Percentiles rank a stretch among this genome's conserved stretches.
Conservation (phyloP, 2,888 invertebrate species). For the Rotaria macrura region DNA sequence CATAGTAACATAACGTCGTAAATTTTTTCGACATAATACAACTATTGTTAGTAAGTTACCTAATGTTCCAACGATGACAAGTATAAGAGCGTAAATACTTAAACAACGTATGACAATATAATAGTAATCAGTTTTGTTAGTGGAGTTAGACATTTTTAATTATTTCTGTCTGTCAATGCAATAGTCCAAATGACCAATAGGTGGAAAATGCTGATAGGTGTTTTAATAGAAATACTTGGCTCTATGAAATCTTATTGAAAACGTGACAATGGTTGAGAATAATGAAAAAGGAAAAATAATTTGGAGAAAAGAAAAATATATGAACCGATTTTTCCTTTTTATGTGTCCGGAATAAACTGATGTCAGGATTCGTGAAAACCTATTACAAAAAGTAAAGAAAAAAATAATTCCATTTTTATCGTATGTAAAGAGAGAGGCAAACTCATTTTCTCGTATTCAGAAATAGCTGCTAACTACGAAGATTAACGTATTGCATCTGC, state of each 20-base stretch:
- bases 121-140: background rate
- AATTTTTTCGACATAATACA: slow-evolving; percentile 18
- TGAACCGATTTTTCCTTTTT: too few relatives aligned
- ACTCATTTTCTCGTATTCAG: too few relatives aligned
- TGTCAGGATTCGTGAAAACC: too few relatives aligned
- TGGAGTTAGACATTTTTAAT: background rate
- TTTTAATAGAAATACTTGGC: background rate
- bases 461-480: background rate
- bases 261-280: background rate
- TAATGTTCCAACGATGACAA: slow-evolving; percentile 17
- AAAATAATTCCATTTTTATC: background rate
- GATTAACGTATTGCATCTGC: background rate
- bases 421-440: too few relatives aligned
- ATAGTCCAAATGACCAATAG: too few relatives aligned
- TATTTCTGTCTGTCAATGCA: too few relatives aligned
- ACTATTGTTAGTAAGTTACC: slow-evolving; percentile 28
- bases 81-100: background rate
- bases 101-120: background rate
- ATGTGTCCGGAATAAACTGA: too few relatives aligned
- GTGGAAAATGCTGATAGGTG: background rate
- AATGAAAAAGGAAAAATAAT: background rate
- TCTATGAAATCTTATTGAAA: background rate
- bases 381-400: too few relatives aligned
- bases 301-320: background rate
- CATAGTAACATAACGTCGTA: slow-evolving; percentile 28